Evolutionary conservation across 2,797 vertebrate genomes (phyloP).

Genomic region (Naso thynnoides): DNA sequence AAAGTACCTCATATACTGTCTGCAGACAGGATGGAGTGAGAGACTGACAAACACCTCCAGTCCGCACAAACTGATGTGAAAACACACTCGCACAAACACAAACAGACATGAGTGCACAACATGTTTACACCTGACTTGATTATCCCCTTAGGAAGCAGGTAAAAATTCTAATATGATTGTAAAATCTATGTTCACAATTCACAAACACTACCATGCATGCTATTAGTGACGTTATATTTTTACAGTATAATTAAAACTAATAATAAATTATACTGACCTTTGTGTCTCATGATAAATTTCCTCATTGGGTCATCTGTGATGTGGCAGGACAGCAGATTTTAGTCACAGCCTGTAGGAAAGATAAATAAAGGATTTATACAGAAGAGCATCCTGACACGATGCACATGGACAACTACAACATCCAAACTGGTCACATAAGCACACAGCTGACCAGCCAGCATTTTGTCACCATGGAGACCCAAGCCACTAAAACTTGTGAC

Average conservation of each 20-base stretch:
- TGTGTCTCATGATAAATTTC: constrained; percentile 62
- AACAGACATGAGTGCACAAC: not conserved
- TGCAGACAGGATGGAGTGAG: constrained; percentile 67
- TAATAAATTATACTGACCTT: constrained; percentile 37
- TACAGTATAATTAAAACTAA: not conserved
- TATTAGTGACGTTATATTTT: not conserved
- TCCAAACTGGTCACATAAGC: constrained; percentile 63
- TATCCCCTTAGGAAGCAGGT: no score
- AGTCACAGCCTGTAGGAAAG: constrained; percentile 58
- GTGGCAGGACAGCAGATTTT: constrained; percentile 59
- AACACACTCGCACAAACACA: constrained; percentile 7
- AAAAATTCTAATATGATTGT: no score
- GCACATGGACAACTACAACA: not conserved
- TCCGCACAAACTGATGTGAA: constrained; percentile 67
- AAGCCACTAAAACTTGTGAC: constrained; percentile 74
- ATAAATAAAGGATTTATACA: not conserved
- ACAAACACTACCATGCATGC: not conserved
- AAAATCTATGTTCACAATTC: not conserved
- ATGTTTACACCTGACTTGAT: not conserved
- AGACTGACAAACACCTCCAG: constrained; percentile 79
- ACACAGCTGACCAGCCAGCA: constrained; percentile 69
- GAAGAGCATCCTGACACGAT: no score
- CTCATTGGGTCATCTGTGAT: constrained; percentile 71
- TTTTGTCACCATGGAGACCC: constrained; percentile 67
- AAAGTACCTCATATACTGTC: constrained; percentile 59